Conservation (phyloP, 2,888 invertebrate species). For the Sialis fuliginosa region DNA sequence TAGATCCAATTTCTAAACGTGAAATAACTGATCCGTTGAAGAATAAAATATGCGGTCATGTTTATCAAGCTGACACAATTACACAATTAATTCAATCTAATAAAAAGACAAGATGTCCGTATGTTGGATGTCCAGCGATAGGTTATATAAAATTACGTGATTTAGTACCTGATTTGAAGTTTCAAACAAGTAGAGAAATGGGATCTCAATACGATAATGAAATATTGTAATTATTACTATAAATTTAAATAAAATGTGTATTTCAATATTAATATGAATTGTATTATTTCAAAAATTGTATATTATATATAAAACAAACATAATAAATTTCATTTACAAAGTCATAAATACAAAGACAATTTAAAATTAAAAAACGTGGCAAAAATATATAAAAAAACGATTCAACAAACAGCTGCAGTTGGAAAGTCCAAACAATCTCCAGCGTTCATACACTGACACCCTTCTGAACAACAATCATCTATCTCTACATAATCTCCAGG, state of each 20-base stretch:
- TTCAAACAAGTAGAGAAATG: conserved; percentile 12
- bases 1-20: conserved; percentile 18
- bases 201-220: not conserved
- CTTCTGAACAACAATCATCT: conserved; percentile 33
- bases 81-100: conserved; percentile 13
- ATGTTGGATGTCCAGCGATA: conserved; percentile 15
- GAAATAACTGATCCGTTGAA: conserved; percentile 15
- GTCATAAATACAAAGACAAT: not conserved
- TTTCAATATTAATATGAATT: not conserved
- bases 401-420: not conserved
- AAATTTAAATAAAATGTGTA: not conserved
- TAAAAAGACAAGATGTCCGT: conserved; percentile 17
- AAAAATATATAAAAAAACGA: not conserved
- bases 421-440: not conserved
- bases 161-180: conserved; percentile 12
- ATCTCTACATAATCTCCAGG: conserved; percentile 39
- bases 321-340: not conserved
- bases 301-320: not conserved
- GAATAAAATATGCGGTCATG: conserved; percentile 17
- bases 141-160: conserved; percentile 11
- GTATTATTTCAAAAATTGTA: not conserved
- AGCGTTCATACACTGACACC: conserved; percentile 24
- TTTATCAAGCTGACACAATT: conserved; percentile 17
- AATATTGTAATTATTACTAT: not conserved
- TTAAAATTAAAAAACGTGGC: not conserved